phyloP scores from a whole-genome alignment of 2,113 vertebrate genomes.

The Acanthochromis polyacanthus region DNA sequence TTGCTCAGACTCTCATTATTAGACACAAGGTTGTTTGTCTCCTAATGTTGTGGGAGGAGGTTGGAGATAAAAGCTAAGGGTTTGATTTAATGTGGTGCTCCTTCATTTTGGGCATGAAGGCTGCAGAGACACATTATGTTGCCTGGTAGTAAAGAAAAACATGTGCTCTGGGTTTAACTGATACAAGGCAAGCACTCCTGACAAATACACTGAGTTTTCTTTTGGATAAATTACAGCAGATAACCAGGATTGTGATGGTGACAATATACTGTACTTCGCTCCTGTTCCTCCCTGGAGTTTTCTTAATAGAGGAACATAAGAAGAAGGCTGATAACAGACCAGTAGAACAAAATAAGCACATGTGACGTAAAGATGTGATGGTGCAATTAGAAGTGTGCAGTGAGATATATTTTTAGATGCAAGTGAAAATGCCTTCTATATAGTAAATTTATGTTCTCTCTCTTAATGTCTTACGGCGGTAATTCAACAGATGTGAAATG shows the following conservation, averaged over 20 bases:
- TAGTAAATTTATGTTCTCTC: background rate
- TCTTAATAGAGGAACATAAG: no score
- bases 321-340: no score
- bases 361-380: background rate
- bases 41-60: constrained; percentile 44
- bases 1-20: constrained; percentile 48
- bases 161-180: no score
- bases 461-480: background rate
- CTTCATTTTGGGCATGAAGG: constrained; percentile 15
- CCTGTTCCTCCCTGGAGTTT: no score
- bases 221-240: background rate
- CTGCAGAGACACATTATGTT: background rate
- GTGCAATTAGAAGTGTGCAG: background rate
- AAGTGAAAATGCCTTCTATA: background rate
- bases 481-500: no score
- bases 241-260: no score
- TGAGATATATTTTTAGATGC: background rate
- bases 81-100: constrained; percentile 24
- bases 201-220: background rate
- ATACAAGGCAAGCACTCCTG: no score
- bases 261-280: no score
- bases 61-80: constrained; percentile 36
- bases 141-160: constrained; percentile 10
- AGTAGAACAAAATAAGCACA: no score
- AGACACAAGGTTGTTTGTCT: constrained; percentile 61